Conservation (phyloP, 92 coral and sea anemone genomes). For the Phenganax marumi region DNA sequence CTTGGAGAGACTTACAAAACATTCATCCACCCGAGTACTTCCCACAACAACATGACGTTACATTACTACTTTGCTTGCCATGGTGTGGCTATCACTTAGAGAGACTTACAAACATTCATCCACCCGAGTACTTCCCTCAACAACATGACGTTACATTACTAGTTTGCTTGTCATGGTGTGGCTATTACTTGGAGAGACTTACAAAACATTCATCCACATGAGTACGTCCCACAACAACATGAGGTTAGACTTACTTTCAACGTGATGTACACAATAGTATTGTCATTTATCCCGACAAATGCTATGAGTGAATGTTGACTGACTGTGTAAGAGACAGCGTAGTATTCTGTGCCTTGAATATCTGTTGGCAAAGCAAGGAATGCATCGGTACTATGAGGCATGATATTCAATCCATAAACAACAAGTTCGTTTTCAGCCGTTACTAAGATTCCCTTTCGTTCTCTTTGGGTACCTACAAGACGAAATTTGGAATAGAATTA, state of each 20-base stretch:
- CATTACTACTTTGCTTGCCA: no score
- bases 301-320: constrained; percentile 55
- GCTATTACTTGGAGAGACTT: no score
- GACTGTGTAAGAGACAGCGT: constrained; percentile 67
- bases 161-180: no score
- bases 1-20: no score
- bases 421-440: constrained; percentile 64
- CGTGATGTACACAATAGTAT: constrained; percentile 45
- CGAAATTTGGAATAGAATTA: neutral
- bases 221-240: no score
- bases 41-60: no score
- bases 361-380: constrained; percentile 76
- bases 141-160: no score
- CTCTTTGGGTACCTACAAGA: constrained; percentile 29
- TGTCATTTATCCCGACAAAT: constrained; percentile 66
- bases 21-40: no score
- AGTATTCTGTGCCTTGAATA: constrained; percentile 61
- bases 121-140: no score
- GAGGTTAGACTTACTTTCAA: neutral
- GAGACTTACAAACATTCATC: no score
- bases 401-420: constrained; percentile 60
- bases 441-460: constrained; percentile 68
- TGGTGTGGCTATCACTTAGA: no score
- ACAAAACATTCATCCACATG: no score
- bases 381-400: constrained; percentile 62